These are phyloP conservation scores for Electrona antarctica DNA, from an alignment of 2,113 vertebrate species.

Conservation along the genomic window DNA sequence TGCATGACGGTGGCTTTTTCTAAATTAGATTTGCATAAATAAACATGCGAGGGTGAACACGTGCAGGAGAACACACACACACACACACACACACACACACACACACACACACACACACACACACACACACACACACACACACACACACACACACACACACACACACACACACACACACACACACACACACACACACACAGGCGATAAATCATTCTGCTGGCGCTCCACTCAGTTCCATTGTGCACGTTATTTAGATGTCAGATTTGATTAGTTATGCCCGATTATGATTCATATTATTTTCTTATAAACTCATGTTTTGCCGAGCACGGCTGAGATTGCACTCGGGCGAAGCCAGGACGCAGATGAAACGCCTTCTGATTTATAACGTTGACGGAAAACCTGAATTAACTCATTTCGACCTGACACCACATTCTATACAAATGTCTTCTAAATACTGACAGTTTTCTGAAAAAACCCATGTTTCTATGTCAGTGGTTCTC, in stretches of 20 bases:
- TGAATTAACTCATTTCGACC: too few relatives aligned
- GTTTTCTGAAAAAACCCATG: too few relatives aligned
- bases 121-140: neutral
- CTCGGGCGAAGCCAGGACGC: slow-evolving; percentile 31
- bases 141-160: neutral
- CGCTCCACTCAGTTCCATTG: slow-evolving; percentile 27
- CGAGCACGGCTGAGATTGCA: slow-evolving; percentile 14
- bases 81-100: neutral
- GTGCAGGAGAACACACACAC: neutral
- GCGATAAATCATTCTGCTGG: slow-evolving; percentile 23
- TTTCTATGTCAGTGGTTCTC: too few relatives aligned
- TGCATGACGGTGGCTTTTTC: slow-evolving; percentile 14
- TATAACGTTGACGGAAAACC: slow-evolving; percentile 20
- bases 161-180: slow-evolving; percentile 2
- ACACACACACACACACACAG: slow-evolving; percentile 9
- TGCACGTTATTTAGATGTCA: slow-evolving; percentile 47
- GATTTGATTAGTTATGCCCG: slow-evolving; percentile 53
- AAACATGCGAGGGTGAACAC: slow-evolving; percentile 24
- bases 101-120: neutral
- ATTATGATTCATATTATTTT: slow-evolving; percentile 61
- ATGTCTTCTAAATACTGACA: too few relatives aligned
- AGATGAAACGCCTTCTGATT: slow-evolving; percentile 53
- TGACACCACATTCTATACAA: too few relatives aligned
- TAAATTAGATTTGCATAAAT: slow-evolving; percentile 45
- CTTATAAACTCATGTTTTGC: slow-evolving; percentile 50